Conservation (phyloP, 2,797 vertebrate species). For the Dicrostonyx torquatus region DNA sequence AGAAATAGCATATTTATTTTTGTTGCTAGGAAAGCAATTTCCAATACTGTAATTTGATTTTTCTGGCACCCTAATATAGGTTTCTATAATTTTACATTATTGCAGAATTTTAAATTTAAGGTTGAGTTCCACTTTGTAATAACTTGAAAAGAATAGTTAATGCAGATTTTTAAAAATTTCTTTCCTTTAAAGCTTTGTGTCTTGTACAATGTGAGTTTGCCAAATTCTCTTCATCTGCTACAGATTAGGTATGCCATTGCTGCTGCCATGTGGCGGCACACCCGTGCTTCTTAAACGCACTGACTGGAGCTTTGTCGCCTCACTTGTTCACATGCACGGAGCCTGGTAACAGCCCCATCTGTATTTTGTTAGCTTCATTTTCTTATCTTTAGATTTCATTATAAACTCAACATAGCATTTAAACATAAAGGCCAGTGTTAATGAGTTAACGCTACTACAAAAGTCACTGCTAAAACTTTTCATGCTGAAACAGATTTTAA, state of each 20-base stretch:
- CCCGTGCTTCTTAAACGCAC: slow-evolving; percentile 89
- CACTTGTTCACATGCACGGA: slow-evolving; percentile 91
- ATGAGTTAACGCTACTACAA: slow-evolving; percentile 73
- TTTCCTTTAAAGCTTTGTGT: slow-evolving; percentile 86
- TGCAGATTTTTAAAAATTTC: slow-evolving; percentile 71
- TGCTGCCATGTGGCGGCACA: slow-evolving; percentile 86
- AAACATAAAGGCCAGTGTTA: slow-evolving; percentile 76
- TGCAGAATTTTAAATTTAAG: slow-evolving; percentile 81
- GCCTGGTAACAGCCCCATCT: slow-evolving; percentile 93
- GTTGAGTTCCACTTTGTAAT: slow-evolving; percentile 81
- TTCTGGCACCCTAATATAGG: slow-evolving; percentile 77
- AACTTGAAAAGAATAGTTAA: slow-evolving; percentile 82
- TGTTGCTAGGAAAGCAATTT: slow-evolving; percentile 7
- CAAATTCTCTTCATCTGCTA: slow-evolving; percentile 93
- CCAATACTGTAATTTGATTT: slow-evolving; percentile 79
- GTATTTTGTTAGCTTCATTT: slow-evolving; percentile 87
- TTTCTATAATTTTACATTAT: slow-evolving; percentile 65
- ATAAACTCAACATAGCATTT: slow-evolving; percentile 77
- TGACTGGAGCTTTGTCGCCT: slow-evolving; percentile 89
- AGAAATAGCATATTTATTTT: background rate
- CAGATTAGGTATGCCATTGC: slow-evolving; percentile 85
- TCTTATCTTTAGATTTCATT: slow-evolving; percentile 87
- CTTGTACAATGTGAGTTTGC: slow-evolving; percentile 93
- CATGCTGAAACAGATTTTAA: slow-evolving; percentile 71
- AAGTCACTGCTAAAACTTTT: slow-evolving; percentile 73